A percentile compares a stretch with the other conserved stretches of the same genome.
These are phyloP conservation scores for Rapana venosa DNA, from an alignment of 2,888 invertebrate species.

Conservation along the genomic window DNA sequence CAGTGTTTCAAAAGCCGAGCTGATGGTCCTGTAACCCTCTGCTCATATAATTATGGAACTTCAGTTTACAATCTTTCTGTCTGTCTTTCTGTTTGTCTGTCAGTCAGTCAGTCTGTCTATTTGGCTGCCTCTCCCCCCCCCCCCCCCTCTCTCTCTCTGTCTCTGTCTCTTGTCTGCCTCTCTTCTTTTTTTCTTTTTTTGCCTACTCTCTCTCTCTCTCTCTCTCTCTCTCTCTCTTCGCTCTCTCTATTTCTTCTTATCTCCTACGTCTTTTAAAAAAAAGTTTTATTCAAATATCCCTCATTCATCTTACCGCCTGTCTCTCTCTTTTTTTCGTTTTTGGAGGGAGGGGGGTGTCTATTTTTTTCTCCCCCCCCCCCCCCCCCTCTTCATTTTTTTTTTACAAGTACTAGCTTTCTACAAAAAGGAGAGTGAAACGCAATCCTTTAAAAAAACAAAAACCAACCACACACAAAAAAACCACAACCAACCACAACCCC, in stretches of 20 bases:
- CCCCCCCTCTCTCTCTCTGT: neutral
- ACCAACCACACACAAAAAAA: no score
- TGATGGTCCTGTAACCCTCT: no score
- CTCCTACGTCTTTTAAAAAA: neutral
- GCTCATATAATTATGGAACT: no score
- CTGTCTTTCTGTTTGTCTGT: neutral
- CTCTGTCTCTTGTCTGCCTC: neutral
- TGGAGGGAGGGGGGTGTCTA: no score
- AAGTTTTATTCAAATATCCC: neutral
- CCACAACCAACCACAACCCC: no score
- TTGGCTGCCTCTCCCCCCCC: neutral
- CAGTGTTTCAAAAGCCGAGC: no score
- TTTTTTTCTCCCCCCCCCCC: no score
- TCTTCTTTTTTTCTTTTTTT: neutral
- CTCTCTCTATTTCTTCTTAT: no score
- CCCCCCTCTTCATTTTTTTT: no score
- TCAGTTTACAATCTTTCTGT: no score
- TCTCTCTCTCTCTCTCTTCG: neutral
- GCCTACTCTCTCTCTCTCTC: neutral
- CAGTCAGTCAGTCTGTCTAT: neutral
- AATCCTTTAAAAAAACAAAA: conserved; percentile 1
- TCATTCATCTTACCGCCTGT: neutral
- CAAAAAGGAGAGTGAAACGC: neutral
- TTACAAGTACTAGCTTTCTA: neutral
- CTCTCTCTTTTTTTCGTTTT: neutral